A percentile compares a stretch with the other conserved stretches of the same genome.
Evolutionary conservation across 1,140 invertebrate genomes (phyloP).

Genomic region (Drosophila tsacasi): DNA sequence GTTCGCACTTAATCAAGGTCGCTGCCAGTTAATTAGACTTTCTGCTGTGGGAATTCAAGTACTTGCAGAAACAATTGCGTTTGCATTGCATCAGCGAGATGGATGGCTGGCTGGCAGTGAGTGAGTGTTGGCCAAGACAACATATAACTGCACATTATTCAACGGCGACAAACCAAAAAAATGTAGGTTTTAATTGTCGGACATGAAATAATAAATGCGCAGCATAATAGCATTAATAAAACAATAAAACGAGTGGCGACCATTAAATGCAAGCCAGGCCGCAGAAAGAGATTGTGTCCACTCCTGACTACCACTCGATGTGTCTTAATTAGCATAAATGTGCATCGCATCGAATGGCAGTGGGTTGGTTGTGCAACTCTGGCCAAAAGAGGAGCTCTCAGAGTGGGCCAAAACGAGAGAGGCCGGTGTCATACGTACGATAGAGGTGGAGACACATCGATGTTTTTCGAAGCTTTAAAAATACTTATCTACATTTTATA

Average conservation of each 20-base stretch:
- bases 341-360: slow-evolving; percentile 46
- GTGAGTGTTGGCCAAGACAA: slow-evolving; percentile 37
- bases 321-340: slow-evolving; percentile 82
- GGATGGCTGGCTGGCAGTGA: slow-evolving; percentile 21
- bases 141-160: slow-evolving; percentile 50
- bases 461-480: background rate
- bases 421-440: slow-evolving; percentile 11
- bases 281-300: slow-evolving; percentile 54
- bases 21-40: slow-evolving; percentile 42
- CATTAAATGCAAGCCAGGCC: slow-evolving; percentile 76
- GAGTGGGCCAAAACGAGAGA: slow-evolving; percentile 1
- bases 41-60: slow-evolving; percentile 38
- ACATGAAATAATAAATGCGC: slow-evolving; percentile 72
- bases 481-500: background rate
- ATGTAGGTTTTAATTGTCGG: slow-evolving; percentile 58
- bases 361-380: slow-evolving; percentile 43
- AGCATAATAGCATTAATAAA: slow-evolving; percentile 69
- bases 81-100: slow-evolving; percentile 41
- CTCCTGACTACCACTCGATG: slow-evolving; percentile 55
- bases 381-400: slow-evolving; percentile 20
- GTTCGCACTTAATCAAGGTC: slow-evolving; percentile 53
- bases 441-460: background rate
- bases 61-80: slow-evolving; percentile 33
- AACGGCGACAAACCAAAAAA: slow-evolving; percentile 49
- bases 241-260: slow-evolving; percentile 65